Percentiles rank a stretch among this genome's conserved stretches.
Evolutionary conservation across 2,888 invertebrate species (phyloP).

Genomic region (Periphyllus acericola): DNA sequence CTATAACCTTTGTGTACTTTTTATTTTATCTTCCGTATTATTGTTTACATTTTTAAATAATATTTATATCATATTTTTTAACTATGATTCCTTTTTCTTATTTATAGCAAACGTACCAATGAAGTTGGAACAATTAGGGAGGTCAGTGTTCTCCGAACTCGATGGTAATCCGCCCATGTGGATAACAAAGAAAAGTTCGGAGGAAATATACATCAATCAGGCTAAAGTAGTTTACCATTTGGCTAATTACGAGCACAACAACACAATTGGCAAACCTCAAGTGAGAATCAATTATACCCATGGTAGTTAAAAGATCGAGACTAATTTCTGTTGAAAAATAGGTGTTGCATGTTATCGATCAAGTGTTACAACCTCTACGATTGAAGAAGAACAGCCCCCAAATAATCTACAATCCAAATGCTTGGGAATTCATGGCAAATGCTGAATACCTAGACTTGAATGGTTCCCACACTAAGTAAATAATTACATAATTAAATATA

Average conservation of each 20-base stretch:
- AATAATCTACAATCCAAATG: conserved; percentile 80
- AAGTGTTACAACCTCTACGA: conserved; percentile 81
- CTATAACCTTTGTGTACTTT: too few relatives aligned
- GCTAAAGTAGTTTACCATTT: conserved; percentile 79
- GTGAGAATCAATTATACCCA: conserved; percentile 67
- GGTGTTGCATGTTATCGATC: conserved; percentile 89
- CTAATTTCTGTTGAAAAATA: conserved; percentile 67
- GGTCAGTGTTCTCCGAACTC: conserved; percentile 79
- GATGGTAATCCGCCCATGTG: conserved; percentile 87
- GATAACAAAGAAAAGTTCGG: conserved; percentile 77
- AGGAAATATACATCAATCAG: conserved; percentile 87
- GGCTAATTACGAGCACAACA: conserved; percentile 75
- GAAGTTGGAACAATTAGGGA: conserved; percentile 76
- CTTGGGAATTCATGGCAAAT: conserved; percentile 80
- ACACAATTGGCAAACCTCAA: conserved; percentile 73
- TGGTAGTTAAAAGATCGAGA: neutral
- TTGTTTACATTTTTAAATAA: too few relatives aligned
- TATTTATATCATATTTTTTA: too few relatives aligned
- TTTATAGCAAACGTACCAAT: conserved; percentile 79
- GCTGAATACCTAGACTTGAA: conserved; percentile 81
- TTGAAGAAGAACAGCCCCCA: conserved; percentile 71
- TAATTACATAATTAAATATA: neutral
- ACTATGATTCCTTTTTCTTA: conserved; percentile 65
- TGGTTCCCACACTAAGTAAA: conserved; percentile 77
- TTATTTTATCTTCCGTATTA: too few relatives aligned